Evolutionary conservation across 2,888 invertebrate species (phyloP).

Genomic region (Drosophila longiperda): DNA sequence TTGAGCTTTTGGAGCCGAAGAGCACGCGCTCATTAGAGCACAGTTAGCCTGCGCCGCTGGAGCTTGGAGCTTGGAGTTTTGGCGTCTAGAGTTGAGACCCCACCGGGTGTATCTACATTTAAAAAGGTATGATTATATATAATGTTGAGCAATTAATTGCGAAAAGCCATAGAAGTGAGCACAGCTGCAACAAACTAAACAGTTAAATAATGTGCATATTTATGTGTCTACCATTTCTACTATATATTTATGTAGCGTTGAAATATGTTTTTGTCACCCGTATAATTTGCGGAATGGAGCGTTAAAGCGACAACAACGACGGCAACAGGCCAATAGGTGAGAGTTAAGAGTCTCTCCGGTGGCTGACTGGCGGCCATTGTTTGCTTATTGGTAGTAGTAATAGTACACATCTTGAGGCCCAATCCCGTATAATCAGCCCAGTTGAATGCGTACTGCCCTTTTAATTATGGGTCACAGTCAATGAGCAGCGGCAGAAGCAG

Average conservation of each 20-base stretch:
- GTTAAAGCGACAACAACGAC: conserved; percentile 77
- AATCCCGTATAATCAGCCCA: conserved; percentile 75
- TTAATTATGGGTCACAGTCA: conserved; percentile 77
- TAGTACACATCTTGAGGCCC: conserved; percentile 69
- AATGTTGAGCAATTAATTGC: conserved; percentile 80
- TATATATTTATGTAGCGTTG: conserved; percentile 64
- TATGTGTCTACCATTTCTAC: conserved; percentile 41
- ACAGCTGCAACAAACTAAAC: conserved; percentile 69
- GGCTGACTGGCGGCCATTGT: conserved; percentile 39
- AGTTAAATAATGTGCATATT: conserved; percentile 46
- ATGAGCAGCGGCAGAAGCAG: conserved; percentile 59
- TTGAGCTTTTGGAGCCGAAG: conserved; percentile 58
- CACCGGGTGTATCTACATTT: conserved; percentile 74
- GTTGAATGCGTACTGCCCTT: conserved; percentile 65
- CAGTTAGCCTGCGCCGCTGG: conserved; percentile 45
- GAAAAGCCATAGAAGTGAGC: conserved; percentile 53
- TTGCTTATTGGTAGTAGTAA: conserved; percentile 30
- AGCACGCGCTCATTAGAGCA: conserved; percentile 79
- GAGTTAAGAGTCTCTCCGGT: conserved; percentile 19
- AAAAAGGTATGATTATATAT: conserved; percentile 70
- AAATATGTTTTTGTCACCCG: conserved; percentile 81
- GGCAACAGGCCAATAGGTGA: conserved; percentile 32
- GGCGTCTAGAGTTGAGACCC: conserved; percentile 43
- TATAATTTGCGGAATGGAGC: conserved; percentile 75
- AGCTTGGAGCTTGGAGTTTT: conserved; percentile 30